Conservation (phyloP, 2,888 invertebrate genomes). For the Eristalis tenax region DNA sequence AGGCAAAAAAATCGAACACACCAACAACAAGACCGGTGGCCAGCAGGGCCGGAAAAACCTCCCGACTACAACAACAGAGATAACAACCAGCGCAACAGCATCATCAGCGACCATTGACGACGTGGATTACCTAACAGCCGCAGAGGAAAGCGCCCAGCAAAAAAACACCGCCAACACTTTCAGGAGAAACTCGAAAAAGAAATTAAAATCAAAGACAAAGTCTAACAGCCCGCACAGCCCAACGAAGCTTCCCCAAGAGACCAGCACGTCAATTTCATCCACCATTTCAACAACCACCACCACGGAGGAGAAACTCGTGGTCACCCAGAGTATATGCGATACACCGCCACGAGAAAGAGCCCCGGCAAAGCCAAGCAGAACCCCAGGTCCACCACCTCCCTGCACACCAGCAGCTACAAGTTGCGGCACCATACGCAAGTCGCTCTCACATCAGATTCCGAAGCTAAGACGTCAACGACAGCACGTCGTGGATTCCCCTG, state of each 20-base stretch:
- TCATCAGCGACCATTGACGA: constrained; percentile 38
- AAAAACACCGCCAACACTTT: constrained; percentile 35
- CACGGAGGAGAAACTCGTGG: constrained; percentile 76
- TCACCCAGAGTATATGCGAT: constrained; percentile 79
- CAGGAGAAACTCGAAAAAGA: constrained; percentile 69
- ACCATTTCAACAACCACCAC: constrained; percentile 69
- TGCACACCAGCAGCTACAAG: constrained; percentile 70
- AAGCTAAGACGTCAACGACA: constrained; percentile 63
- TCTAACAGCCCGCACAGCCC: constrained; percentile 35
- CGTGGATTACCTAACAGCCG: constrained; percentile 55
- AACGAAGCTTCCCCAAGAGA: constrained; percentile 3
- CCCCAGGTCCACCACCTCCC: constrained; percentile 47
- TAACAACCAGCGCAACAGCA: constrained; percentile 73
- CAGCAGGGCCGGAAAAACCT: constrained; percentile 71
- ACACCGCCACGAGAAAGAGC: constrained; percentile 80
- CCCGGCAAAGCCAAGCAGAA: constrained; percentile 79
- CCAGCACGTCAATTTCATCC: constrained; percentile 51
- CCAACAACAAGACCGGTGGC: constrained; percentile 40
- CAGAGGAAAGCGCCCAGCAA: constrained; percentile 37
- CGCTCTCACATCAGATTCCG: constrained; percentile 63
- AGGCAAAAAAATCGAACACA: constrained; percentile 78
- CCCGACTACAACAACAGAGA: constrained; percentile 76
- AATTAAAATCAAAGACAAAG: constrained; percentile 71
- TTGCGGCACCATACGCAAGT: constrained; percentile 74
- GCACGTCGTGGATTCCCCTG: constrained; percentile 58